Conservation (phyloP, 2,888 invertebrate genomes). For the Theodoxus fluviatilis region DNA sequence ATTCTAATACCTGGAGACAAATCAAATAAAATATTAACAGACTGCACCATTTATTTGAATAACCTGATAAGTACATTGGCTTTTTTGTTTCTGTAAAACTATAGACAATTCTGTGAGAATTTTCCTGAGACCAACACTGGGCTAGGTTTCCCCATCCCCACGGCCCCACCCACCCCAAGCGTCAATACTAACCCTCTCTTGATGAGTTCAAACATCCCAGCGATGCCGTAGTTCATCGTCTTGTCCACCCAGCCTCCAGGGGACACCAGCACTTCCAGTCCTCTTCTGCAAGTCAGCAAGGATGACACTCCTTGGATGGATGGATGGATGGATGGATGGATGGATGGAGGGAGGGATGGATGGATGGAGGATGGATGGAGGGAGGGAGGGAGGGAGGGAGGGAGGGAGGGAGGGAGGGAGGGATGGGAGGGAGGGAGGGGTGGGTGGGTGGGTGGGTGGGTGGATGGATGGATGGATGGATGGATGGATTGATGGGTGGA, state of each 20-base stretch:
- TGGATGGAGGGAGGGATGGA: background rate
- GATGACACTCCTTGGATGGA: background rate
- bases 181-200: constrained; percentile 58
- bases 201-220: constrained; percentile 67
- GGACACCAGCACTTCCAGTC: constrained; percentile 64
- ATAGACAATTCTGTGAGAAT: too few relatives aligned
- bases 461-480: too few relatives aligned
- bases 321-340: constrained; percentile 1
- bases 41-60: too few relatives aligned
- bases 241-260: constrained; percentile 67
- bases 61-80: too few relatives aligned
- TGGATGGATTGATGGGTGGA: too few relatives aligned
- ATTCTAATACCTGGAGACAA: too few relatives aligned
- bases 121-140: background rate
- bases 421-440: constrained; percentile 10
- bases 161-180: background rate
- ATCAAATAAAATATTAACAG: too few relatives aligned
- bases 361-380: background rate
- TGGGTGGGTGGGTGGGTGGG: too few relatives aligned
- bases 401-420: constrained; percentile 22
- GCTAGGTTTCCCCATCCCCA: constrained; percentile 46
- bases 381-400: constrained; percentile 19
- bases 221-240: constrained; percentile 65
- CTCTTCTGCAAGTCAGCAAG: constrained; percentile 54
- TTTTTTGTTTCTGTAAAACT: too few relatives aligned